Percentiles rank a stretch among this genome's conserved stretches.
Conservation (phyloP, 2,888 invertebrate species). For the Hoplodrina blanda region DNA sequence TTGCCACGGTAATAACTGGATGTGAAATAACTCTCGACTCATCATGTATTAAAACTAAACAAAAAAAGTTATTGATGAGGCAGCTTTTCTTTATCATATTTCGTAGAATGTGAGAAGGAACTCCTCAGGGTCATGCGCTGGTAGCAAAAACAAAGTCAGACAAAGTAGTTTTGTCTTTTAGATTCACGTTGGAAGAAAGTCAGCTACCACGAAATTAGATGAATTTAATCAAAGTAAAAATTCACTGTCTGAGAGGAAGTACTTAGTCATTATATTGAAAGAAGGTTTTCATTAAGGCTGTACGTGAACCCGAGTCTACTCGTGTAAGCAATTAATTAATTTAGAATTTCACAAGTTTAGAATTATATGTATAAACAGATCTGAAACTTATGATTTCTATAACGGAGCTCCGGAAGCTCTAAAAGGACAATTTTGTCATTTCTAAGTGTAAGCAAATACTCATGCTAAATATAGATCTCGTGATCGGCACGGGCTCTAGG, state of each 20-base stretch:
- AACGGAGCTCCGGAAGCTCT: slow-evolving; percentile 25
- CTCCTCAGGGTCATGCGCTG: slow-evolving; percentile 15
- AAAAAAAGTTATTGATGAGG: slow-evolving; percentile 14
- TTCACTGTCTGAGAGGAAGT: neutral
- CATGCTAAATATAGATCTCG: slow-evolving; percentile 78
- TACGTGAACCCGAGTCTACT: neutral
- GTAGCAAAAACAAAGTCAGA: slow-evolving; percentile 17
- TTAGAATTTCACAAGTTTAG: neutral
- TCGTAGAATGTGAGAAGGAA: slow-evolving; percentile 27
- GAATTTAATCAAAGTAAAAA: neutral
- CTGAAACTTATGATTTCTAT: slow-evolving; percentile 12
- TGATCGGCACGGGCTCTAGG: slow-evolving; percentile 73
- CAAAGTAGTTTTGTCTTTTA: slow-evolving; percentile 9
- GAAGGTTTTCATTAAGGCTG: neutral
- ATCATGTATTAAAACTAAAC: neutral
- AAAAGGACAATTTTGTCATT: slow-evolving; percentile 47
- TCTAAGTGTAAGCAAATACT: slow-evolving; percentile 64
- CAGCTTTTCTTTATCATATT: slow-evolving; percentile 9
- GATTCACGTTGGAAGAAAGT: neutral
- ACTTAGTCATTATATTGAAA: neutral
- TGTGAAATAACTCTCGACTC: neutral
- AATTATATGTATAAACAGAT: slow-evolving; percentile 6
- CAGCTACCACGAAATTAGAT: neutral
- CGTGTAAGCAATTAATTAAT: slow-evolving; percentile 17
- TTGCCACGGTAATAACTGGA: neutral